These are phyloP conservation scores for Actenoides lindsayi DNA, from an alignment of 2,113 vertebrate genomes.

Conservation along the genomic window DNA sequence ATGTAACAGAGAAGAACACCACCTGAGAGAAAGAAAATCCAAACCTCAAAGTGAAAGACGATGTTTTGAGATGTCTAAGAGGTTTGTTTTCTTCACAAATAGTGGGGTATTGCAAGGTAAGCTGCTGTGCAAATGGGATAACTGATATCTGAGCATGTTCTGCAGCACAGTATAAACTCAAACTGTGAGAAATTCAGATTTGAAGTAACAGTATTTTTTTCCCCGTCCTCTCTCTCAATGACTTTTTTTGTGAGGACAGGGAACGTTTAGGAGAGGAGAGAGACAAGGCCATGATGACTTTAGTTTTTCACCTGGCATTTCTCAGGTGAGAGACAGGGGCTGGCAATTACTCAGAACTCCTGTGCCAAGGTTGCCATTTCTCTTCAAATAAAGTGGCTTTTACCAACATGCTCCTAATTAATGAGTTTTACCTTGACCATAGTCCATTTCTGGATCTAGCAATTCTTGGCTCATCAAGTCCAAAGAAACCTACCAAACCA, in stretches of 20 bases:
- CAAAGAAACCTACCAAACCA: neutral
- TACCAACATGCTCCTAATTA: neutral
- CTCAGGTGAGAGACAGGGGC: neutral
- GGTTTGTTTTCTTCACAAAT: neutral
- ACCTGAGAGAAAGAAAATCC: neutral
- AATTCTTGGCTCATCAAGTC: neutral
- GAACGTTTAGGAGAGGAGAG: neutral
- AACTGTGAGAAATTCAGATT: neutral
- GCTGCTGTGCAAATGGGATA: neutral
- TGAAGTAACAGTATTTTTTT: neutral
- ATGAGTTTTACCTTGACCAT: neutral
- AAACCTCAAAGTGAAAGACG: accelerated
- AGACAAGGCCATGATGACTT: neutral
- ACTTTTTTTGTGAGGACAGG: neutral
- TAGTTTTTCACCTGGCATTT: neutral
- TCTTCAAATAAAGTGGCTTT: neutral
- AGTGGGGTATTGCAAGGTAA: neutral
- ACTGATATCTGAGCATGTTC: neutral
- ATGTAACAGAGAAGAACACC: neutral
- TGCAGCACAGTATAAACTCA: neutral
- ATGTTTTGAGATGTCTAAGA: neutral
- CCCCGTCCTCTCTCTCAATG: neutral
- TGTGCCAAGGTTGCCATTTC: neutral
- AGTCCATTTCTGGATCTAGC: neutral
- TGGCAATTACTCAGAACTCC: neutral